Percentiles rank a stretch among this genome's conserved stretches.
phyloP scores from a whole-genome alignment of 1,140 invertebrate genomes.

The Cydia amplana region DNA sequence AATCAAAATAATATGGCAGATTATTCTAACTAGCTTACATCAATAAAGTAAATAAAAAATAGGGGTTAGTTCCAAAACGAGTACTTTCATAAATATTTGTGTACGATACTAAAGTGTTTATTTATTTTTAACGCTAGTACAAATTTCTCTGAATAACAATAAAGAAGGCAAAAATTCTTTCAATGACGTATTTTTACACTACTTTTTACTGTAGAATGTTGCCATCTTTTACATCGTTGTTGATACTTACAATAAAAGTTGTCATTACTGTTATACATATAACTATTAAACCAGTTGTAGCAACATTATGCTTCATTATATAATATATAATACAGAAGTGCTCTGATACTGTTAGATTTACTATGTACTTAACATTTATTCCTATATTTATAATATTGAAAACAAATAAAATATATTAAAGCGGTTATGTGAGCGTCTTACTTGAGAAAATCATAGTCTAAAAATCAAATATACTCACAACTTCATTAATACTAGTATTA shows the following conservation, averaged over 20 bases:
- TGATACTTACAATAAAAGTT: constrained; percentile 50
- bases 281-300: constrained; percentile 51
- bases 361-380: constrained; percentile 69
- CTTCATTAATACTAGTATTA: not conserved
- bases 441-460: constrained; percentile 15
- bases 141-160: constrained; percentile 36
- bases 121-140: constrained; percentile 38
- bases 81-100: constrained; percentile 1
- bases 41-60: not conserved
- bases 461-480: not conserved
- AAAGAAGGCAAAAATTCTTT: constrained; percentile 22
- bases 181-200: constrained; percentile 19
- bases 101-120: not conserved
- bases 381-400: constrained; percentile 49
- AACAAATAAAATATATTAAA: constrained; percentile 12
- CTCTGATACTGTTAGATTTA: constrained; percentile 53
- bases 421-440: not conserved
- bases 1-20: not conserved
- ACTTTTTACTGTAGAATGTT: constrained; percentile 40
- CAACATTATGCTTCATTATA: constrained; percentile 52
- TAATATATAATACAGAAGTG: constrained; percentile 54
- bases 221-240: constrained; percentile 46
- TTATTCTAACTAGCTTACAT: not conserved
- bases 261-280: constrained; percentile 44
- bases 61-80: not conserved